phyloP scores from a whole-genome alignment of 1,140 invertebrate genomes.

The Diorhabda sublineata region DNA sequence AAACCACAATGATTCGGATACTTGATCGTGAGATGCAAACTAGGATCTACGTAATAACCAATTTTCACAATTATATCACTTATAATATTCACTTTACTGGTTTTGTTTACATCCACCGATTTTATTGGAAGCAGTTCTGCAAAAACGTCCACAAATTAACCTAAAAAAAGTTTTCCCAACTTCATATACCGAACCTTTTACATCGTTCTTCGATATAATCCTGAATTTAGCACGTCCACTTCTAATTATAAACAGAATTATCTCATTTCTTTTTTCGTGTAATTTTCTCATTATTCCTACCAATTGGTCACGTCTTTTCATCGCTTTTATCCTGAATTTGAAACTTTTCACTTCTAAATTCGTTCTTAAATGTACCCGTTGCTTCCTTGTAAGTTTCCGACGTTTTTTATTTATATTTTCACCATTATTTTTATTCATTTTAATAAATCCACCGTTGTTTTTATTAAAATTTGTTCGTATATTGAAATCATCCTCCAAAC shows the following conservation, averaged over 20 bases:
- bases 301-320: constrained; percentile 21
- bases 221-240: constrained; percentile 16
- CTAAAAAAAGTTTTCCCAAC: too few relatives aligned
- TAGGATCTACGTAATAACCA: constrained; percentile 11
- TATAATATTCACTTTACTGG: constrained; percentile 8
- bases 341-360: constrained; percentile 11
- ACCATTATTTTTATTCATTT: background rate
- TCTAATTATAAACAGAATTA: background rate
- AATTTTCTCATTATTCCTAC: constrained; percentile 22
- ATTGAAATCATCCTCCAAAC: background rate
- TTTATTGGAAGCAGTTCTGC: too few relatives aligned
- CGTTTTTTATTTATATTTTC: constrained; percentile 7
- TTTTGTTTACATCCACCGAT: too few relatives aligned
- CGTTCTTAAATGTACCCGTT: background rate
- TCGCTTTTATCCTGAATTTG: constrained; percentile 12
- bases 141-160: too few relatives aligned
- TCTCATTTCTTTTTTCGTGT: constrained; percentile 8
- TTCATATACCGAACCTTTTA: constrained; percentile 7
- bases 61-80: constrained; percentile 12
- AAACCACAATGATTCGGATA: constrained; percentile 14
- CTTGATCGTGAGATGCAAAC: constrained; percentile 13
- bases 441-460: too few relatives aligned
- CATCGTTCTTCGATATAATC: constrained; percentile 13
- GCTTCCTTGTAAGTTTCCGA: constrained; percentile 8
- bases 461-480: background rate